Base-by-base conservation (phyloP, 2,888 invertebrate species). In the Micropterix aruncella region DNA sequence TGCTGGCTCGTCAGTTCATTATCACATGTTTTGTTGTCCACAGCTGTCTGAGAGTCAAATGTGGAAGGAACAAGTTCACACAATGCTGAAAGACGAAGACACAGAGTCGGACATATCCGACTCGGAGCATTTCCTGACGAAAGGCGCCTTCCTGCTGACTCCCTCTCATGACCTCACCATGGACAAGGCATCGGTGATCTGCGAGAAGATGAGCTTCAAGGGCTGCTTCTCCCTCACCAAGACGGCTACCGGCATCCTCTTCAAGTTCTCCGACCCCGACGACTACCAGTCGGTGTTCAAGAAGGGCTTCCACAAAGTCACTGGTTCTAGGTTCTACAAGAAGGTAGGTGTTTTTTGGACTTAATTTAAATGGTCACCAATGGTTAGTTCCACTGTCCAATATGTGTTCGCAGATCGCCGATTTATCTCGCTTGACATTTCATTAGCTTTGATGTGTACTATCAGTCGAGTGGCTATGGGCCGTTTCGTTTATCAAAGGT, bases 121-220 rank as follows among this genome's bases (percentile, higher is more conserved):
- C 59, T 75, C 77, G 7, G 80, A 80, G 49, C 79, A 85, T 59
- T 88, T 88, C 62, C 73, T 88, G 53, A 83, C 85, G 40, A 84
- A 84, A 65, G 82, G 81, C 63, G 88, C 88, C 37, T 89, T 89
- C 62, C 77, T 89, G 42, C 71, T 89, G 54, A 89, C 89, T 40
- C 89, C 89, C 38, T 87, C 87, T 43, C 85, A 87, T 65, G 88
- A 89, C 58, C 72, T 89, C 54, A 85, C 82, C 59, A 79, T 89
- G 77, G 88, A 89, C 65, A 85, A 87, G 52, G 88, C 88, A 2
- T 84, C 86, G 38, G 73, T 82, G 54, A 86, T 89, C 57, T 87
- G 87, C 67, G 89, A 89, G 72, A 88, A 88, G 63, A 84, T 89
- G 79, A 86, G 83, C 66, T 87, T 89, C 66, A 81, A 84, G 56